A percentile compares a stretch with the other conserved stretches of the same genome.
Evolutionary conservation across 1,140 invertebrate genomes (phyloP).

Genomic region (Hyposmocoma kahamanoa): DNA sequence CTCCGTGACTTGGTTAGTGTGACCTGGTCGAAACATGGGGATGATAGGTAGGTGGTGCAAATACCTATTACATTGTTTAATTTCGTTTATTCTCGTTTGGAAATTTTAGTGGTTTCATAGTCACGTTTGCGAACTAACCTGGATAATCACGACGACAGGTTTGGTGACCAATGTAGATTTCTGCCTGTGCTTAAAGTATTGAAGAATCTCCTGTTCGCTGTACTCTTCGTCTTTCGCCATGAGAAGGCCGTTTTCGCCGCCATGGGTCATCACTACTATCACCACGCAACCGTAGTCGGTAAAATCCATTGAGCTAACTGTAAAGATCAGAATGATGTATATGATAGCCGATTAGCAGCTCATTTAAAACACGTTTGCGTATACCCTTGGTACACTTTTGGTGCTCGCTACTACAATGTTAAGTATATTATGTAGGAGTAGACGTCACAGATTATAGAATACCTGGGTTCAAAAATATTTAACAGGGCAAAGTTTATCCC

Average conservation of each 20-base stretch:
- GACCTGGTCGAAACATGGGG: no score
- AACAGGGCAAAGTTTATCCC: neutral
- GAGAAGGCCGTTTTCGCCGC: conserved; percentile 30
- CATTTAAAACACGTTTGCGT: neutral
- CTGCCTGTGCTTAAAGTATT: conserved; percentile 36
- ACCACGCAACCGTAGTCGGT: conserved; percentile 55
- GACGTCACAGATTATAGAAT: no score
- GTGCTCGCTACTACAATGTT: neutral
- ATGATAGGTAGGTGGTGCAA: no score
- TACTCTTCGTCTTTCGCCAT: conserved; percentile 37
- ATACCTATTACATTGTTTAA: no score
- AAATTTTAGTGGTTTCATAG: no score
- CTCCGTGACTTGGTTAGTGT: no score
- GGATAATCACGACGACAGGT: conserved; percentile 47
- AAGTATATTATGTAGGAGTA: no score
- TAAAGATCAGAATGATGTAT: no score
- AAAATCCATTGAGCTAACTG: conserved; percentile 43
- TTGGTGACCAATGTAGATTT: conserved; percentile 46
- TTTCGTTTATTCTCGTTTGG: no score
- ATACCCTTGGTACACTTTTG: neutral
- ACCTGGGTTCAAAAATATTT: no score
- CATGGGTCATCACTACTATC: conserved; percentile 48
- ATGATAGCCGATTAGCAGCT: neutral
- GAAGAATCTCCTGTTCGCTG: conserved; percentile 44
- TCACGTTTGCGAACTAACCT: no score